A percentile compares a stretch with the other conserved stretches of the same genome.
These are phyloP conservation scores for Melanostoma mellinum DNA, from an alignment of 2,888 invertebrate species.

Conservation along the genomic window DNA sequence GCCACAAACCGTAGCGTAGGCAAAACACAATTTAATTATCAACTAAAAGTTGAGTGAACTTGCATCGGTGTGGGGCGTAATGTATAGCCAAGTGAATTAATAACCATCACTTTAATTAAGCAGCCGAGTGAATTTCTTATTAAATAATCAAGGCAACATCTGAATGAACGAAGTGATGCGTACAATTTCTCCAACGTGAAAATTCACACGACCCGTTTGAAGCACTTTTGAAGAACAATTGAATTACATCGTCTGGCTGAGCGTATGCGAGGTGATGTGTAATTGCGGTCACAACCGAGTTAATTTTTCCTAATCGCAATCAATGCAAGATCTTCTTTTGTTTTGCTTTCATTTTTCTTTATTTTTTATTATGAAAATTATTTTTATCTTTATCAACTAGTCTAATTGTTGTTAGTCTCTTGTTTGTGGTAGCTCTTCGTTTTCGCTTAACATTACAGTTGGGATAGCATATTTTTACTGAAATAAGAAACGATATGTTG, in stretches of 20 bases:
- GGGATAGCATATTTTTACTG: too few species aligned
- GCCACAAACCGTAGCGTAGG: too few species aligned
- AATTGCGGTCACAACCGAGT: conserved; percentile 64
- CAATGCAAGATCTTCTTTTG: conserved; percentile 36
- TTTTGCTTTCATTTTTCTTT: conserved; percentile 28
- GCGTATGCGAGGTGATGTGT: conserved; percentile 36
- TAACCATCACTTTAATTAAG: conserved; percentile 60
- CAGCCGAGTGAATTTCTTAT: conserved; percentile 42
- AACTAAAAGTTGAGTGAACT: conserved; percentile 53
- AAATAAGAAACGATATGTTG: too few species aligned
- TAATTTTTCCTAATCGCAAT: conserved; percentile 61
- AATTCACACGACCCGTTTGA: conserved; percentile 41
- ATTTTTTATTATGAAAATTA: conserved; percentile 23
- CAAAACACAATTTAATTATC: too few species aligned
- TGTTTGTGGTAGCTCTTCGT: too few species aligned
- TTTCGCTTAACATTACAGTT: too few species aligned
- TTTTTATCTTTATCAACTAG: too few species aligned
- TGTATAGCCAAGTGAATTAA: conserved; percentile 50
- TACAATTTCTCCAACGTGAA: conserved; percentile 54
- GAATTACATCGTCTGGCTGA: conserved; percentile 48
- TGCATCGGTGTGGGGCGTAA: conserved; percentile 9
- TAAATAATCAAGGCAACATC: conserved; percentile 57
- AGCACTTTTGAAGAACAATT: conserved; percentile 38
- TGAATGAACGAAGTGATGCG: conserved; percentile 46
- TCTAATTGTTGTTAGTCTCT: too few species aligned